phyloP scores from a whole-genome alignment of 2,797 vertebrate genomes.

The Cephalopachus bancanus region DNA sequence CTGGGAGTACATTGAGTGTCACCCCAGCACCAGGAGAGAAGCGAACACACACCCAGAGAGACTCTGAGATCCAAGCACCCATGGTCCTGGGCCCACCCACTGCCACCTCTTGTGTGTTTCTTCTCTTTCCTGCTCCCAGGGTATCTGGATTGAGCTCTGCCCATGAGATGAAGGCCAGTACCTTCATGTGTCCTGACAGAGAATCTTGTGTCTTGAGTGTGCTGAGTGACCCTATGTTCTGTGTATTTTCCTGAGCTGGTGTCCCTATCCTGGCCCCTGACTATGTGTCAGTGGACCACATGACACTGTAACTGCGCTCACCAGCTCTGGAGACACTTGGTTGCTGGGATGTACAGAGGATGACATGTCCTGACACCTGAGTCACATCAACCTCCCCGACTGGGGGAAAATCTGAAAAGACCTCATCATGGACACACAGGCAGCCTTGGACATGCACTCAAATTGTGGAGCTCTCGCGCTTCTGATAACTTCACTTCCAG shows the following conservation, averaged over 20 bases:
- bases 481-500: not conserved
- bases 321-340: not conserved
- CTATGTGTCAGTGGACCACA: not conserved
- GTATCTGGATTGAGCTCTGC: not conserved
- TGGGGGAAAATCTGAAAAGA: not conserved
- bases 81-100: accelerated
- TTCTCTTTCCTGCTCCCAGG: not conserved
- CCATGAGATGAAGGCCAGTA: not conserved
- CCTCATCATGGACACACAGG: not conserved
- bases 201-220: not conserved
- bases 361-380: not conserved
- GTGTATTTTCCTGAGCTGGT: not conserved
- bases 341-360: not conserved
- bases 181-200: not conserved
- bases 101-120: not conserved
- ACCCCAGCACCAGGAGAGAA: not conserved
- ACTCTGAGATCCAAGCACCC: not conserved
- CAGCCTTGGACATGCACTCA: not conserved
- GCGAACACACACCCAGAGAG: not conserved
- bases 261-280: not conserved
- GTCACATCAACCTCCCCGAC: not conserved
- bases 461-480: not conserved
- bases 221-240: not conserved
- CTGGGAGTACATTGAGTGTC: accelerated
- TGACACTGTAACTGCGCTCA: too few relatives aligned